These are phyloP conservation scores for Tricholaema leucomelas DNA, from an alignment of 2,113 vertebrate genomes.

Conservation along the genomic window DNA sequence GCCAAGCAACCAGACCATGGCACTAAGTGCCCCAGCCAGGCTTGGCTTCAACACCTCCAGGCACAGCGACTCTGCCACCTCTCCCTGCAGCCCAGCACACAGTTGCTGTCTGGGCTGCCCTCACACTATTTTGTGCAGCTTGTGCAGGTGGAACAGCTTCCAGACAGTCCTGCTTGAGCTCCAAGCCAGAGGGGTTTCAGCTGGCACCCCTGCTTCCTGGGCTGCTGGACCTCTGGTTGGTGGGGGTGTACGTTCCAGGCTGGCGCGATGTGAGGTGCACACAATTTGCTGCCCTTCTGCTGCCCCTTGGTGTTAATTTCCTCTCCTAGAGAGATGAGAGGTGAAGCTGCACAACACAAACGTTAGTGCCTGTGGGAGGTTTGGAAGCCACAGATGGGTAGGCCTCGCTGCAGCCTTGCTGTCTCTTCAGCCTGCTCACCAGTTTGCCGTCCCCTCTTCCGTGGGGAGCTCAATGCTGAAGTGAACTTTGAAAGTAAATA, in stretches of 20 bases:
- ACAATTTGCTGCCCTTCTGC: slow-evolving; percentile 1
- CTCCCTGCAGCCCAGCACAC: no score
- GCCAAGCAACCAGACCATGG: no score
- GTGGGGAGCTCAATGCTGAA: neutral
- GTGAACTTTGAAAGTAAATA: slow-evolving; percentile 54
- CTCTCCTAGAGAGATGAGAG: no score
- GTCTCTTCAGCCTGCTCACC: slow-evolving; percentile 16
- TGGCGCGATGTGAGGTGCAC: neutral
- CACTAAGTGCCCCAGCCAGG: no score
- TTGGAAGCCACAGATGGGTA: slow-evolving; percentile 12
- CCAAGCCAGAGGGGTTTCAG: slow-evolving; percentile 7
- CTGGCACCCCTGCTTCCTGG: neutral
- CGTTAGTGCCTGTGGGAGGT: slow-evolving; percentile 21
- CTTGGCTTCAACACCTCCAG: no score
- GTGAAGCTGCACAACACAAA: neutral
- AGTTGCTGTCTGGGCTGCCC: no score
- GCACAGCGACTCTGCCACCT: no score
- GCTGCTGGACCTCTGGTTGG: neutral
- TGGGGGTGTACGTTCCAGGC: neutral
- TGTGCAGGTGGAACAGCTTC: slow-evolving; percentile 3
- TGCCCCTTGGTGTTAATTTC: slow-evolving; percentile 42
- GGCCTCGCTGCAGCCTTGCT: neutral
- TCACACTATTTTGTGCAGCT: slow-evolving; percentile 46
- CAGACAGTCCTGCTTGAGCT: neutral
- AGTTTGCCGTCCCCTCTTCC: neutral